Percentiles rank a stretch among this genome's conserved stretches.
Conservation (phyloP, 2,113 vertebrate species). For the Tyrannus savana region DNA sequence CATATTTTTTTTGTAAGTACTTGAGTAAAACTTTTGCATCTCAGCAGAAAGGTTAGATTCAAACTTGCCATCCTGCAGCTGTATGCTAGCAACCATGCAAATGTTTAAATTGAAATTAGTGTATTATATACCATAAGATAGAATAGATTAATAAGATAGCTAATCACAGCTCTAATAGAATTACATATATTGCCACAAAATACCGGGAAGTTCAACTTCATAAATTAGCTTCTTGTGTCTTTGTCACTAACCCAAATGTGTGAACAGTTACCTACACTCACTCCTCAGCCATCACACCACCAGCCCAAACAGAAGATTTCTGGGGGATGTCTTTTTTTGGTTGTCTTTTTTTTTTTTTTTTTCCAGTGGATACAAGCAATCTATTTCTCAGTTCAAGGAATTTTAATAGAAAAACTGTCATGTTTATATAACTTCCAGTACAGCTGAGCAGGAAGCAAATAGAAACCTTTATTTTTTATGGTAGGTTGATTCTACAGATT, state of each 20-base stretch:
- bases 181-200: background rate
- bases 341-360: background rate
- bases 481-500: background rate
- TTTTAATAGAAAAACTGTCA: conserved; percentile 57
- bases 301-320: background rate
- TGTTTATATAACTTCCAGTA: conserved; percentile 44
- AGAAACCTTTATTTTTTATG: conserved; percentile 39
- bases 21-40: background rate
- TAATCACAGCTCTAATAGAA: background rate
- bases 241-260: background rate
- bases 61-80: background rate
- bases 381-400: conserved; percentile 45
- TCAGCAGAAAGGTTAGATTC: background rate
- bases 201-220: background rate
- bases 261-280: background rate
- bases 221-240: background rate
- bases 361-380: background rate
- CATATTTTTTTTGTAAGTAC: background rate
- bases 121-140: background rate
- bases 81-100: background rate
- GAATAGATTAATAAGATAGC: background rate
- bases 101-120: background rate
- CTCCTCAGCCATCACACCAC: background rate
- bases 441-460: conserved; percentile 18
- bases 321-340: background rate